These are phyloP conservation scores for Scaptomyza pallida DNA, from an alignment of 1,140 invertebrate genomes.

Conservation along the genomic window DNA sequence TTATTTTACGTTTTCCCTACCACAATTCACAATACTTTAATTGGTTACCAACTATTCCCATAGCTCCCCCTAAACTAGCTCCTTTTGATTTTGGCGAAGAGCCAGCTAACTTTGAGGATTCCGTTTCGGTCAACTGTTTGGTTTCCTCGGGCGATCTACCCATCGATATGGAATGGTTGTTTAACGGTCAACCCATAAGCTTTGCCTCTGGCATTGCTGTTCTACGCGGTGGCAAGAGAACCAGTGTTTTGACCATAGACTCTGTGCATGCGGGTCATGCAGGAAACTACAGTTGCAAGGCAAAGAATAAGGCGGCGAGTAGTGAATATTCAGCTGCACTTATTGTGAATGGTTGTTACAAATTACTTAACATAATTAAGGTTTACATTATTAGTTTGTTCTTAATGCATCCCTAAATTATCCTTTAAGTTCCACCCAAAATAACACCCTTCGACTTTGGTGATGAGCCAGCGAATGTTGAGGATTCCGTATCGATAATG, in stretches of 20 bases:
- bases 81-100: constrained; percentile 88
- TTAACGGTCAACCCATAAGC: constrained; percentile 86
- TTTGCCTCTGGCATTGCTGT: constrained; percentile 72
- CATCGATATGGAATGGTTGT: constrained; percentile 91
- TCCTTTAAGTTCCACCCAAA: constrained; percentile 60
- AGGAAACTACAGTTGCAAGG: constrained; percentile 89
- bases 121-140: constrained; percentile 90
- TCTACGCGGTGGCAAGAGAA: constrained; percentile 82
- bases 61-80: constrained; percentile 88
- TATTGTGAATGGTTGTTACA: constrained; percentile 89
- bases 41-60: not conserved
- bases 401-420: constrained; percentile 8
- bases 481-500: constrained; percentile 90
- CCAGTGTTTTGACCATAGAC: constrained; percentile 90
- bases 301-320: constrained; percentile 90
- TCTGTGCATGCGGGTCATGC: constrained; percentile 88
- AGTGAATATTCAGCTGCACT: constrained; percentile 87
- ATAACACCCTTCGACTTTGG: constrained; percentile 88
- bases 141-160: constrained; percentile 93
- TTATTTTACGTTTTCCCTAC: not conserved
- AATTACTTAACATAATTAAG: not conserved
- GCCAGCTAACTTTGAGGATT: constrained; percentile 88
- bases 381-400: constrained; percentile 16
- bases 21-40: not conserved
- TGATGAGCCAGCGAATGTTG: constrained; percentile 91